Conservation (phyloP, 2,113 vertebrate species). For the Larimichthys crocea region DNA sequence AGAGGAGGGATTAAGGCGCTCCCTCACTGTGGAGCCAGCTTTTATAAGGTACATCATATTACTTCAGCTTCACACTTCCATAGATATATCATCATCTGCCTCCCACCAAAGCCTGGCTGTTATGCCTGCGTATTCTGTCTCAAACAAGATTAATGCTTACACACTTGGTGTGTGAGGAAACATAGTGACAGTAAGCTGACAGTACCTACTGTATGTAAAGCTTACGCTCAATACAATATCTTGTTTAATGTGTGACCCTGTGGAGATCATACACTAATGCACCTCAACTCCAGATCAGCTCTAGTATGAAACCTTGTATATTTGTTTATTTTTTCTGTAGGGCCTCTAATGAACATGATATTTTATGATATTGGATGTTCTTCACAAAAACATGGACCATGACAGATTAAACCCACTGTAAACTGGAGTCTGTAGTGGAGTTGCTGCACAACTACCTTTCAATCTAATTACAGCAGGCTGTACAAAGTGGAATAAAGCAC, state of each 20-base stretch:
- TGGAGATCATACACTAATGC: slow-evolving; percentile 54
- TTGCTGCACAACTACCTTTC: slow-evolving; percentile 17
- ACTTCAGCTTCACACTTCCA: slow-evolving; percentile 79
- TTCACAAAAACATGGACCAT: slow-evolving; percentile 26
- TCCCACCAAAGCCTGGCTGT: slow-evolving; percentile 73
- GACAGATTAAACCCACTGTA: slow-evolving; percentile 29
- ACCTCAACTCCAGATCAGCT: slow-evolving; percentile 28
- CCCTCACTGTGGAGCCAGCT: slow-evolving; percentile 75
- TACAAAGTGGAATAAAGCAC: slow-evolving; percentile 37
- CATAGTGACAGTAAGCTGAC: slow-evolving; percentile 80
- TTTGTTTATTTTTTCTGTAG: not conserved
- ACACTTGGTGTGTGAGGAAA: slow-evolving; percentile 66
- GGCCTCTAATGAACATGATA: not conserved
- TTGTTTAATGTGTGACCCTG: slow-evolving; percentile 69
- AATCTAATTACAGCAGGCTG: slow-evolving; percentile 38
- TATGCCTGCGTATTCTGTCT: slow-evolving; percentile 74
- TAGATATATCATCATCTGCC: slow-evolving; percentile 80
- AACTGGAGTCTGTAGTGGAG: slow-evolving; percentile 7
- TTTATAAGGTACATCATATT: slow-evolving; percentile 82
- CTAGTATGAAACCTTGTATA: not conserved
- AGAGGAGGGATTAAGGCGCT: slow-evolving; percentile 76
- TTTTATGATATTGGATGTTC: slow-evolving; percentile 9
- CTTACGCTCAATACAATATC: slow-evolving; percentile 61
- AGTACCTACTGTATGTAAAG: slow-evolving; percentile 74
- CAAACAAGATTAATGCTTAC: slow-evolving; percentile 80